Base-by-base conservation (phyloP, 2,888 invertebrate genomes). In the Celastrina argiolus region DNA sequence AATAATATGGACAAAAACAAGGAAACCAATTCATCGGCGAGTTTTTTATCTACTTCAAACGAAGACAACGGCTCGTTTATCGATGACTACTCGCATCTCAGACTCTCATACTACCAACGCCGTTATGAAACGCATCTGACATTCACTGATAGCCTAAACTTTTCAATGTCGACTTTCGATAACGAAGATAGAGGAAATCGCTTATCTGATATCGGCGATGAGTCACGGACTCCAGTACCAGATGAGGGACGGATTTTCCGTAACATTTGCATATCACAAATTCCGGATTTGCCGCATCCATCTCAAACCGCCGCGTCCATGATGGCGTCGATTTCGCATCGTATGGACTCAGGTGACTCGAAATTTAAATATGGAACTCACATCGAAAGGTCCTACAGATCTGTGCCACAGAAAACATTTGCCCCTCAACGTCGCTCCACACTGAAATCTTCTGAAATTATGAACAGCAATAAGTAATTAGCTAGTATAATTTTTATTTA, bases 71-170 rank as follows among this genome's bases (percentile, higher is more conserved):
- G 72, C 8, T 72, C 66, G 16, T 85, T 75, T 69, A 82, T 85
- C 66, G 83, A 87, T 67, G 84, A 85, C 69, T 81, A 81, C 69
- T 86, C 84, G 2, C 83, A 87, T 51, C 78, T 87, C 2, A 75
- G 83, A 58, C 72, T 84, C 7, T 85, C 83, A 1, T 85, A 83
- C 70, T 83, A 87, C 70, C 80, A 77, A 68, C 64, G 45, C 64
- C 68, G 63, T 45, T 63, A 67, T 22, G 39, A 71, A 65, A 65
- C 64, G 28, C 10, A 66, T 56, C 42, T 69, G 36, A 61, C 67
- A 63, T 63, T 69, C 31, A 12, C 42, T 31, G 56, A 66, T 56
- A 67, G 68, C 61, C 12, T 68, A 7, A 16, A 65, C 58, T 58
- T 65, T 56, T 72, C 71, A 16, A 69, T 66, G 61, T 70, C 65